phyloP scores from a whole-genome alignment of 1,140 invertebrate species.

The Arctopsyche grandis region DNA sequence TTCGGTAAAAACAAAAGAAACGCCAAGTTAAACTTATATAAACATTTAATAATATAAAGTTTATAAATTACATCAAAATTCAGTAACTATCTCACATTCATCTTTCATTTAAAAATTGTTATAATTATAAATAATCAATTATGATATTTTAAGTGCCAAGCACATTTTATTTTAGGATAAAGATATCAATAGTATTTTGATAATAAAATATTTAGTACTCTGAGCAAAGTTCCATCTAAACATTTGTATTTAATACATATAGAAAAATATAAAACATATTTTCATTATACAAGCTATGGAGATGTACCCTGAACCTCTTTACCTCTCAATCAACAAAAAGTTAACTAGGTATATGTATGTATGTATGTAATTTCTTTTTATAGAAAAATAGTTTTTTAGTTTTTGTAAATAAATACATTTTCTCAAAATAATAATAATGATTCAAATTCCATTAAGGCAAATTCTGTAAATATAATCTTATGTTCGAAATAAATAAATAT shows the following conservation, averaged over 20 bases:
- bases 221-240: not conserved
- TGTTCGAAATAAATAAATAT: too few relatives aligned
- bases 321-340: not conserved
- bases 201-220: not conserved
- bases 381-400: not conserved
- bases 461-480: too few relatives aligned
- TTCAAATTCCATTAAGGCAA: not conserved
- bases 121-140: too few relatives aligned
- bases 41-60: slow-evolving; percentile 53
- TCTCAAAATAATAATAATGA: not conserved
- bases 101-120: slow-evolving; percentile 47
- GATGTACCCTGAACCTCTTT: slow-evolving; percentile 50
- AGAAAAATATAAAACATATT: slow-evolving; percentile 54
- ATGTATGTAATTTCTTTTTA: too few relatives aligned
- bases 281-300: slow-evolving; percentile 47
- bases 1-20: too few relatives aligned
- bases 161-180: slow-evolving; percentile 5
- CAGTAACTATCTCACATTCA: slow-evolving; percentile 35
- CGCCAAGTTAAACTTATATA: slow-evolving; percentile 40
- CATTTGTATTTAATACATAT: slow-evolving; percentile 36
- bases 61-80: slow-evolving; percentile 44
- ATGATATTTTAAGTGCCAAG: slow-evolving; percentile 5
- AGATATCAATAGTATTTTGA: not conserved
- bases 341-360: not conserved
- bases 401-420: not conserved